Conservation (phyloP, 92 coral and sea anemone genomes). For the Palythoa heliodiscus region DNA sequence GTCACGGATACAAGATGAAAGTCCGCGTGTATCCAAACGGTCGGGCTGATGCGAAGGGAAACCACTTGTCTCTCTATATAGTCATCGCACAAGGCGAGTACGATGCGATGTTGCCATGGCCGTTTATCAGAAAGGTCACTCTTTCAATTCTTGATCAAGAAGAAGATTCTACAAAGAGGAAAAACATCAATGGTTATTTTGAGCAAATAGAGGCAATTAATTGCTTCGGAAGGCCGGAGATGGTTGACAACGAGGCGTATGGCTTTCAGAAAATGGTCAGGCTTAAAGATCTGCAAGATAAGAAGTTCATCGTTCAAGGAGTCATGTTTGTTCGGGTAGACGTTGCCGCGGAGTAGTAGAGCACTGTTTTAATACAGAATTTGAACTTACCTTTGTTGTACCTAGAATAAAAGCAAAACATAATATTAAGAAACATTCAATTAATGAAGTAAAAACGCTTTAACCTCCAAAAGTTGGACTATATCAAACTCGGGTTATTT, state of each 20-base stretch:
- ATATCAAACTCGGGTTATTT: too few species aligned
- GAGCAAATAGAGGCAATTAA: background rate
- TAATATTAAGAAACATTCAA: too few species aligned
- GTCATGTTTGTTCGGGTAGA: constrained; percentile 27
- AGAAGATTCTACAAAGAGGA: background rate
- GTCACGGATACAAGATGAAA: constrained; percentile 82
- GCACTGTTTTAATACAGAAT: background rate
- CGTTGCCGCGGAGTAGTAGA: background rate
- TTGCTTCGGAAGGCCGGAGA: constrained; percentile 18
- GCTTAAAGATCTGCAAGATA: constrained; percentile 8
- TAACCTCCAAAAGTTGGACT: too few species aligned
- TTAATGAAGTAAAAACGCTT: too few species aligned
- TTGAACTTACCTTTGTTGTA: background rate
- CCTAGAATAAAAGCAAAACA: background rate
- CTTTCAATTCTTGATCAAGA: constrained; percentile 82
- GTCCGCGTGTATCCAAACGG: constrained; percentile 85
- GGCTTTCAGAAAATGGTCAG: constrained; percentile 20
- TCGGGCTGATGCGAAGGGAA: constrained; percentile 74
- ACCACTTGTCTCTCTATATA: constrained; percentile 71
- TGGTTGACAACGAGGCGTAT: constrained; percentile 28
- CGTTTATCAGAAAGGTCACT: constrained; percentile 74
- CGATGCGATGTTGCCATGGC: constrained; percentile 89
- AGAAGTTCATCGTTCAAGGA: constrained; percentile 12
- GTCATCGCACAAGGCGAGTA: constrained; percentile 88
- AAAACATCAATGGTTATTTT: background rate